Evolutionary conservation across 2,797 vertebrate genomes (phyloP).

Genomic region (Pipistrellus pygmaeus): DNA sequence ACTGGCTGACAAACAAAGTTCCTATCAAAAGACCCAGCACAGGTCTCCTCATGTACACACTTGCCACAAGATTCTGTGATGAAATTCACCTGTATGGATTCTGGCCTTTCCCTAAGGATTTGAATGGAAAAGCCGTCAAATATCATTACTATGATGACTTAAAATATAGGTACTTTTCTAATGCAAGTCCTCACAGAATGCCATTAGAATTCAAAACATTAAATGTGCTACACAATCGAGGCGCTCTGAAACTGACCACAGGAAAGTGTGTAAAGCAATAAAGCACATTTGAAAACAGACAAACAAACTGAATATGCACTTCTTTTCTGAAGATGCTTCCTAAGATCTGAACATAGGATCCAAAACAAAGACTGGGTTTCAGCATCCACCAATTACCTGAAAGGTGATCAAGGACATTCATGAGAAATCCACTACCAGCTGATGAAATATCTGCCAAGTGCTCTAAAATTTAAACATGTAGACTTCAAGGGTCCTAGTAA

Average conservation of each 20-base stretch:
- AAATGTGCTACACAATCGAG: conserved; percentile 91
- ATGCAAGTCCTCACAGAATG: conserved; percentile 93
- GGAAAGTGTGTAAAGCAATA: conserved; percentile 91
- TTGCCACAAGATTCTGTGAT: conserved; percentile 94
- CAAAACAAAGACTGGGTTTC: conserved; percentile 74
- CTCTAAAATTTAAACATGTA: conserved; percentile 85
- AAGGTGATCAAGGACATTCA: conserved; percentile 66
- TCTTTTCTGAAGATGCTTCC: conserved; percentile 82
- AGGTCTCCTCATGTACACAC: conserved; percentile 94
- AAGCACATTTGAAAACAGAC: conserved; percentile 78
- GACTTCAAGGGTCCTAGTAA: conserved; percentile 88
- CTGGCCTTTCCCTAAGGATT: conserved; percentile 94
- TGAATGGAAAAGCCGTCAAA: conserved; percentile 91
- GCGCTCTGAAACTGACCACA: conserved; percentile 93
- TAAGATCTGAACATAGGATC: conserved; percentile 80
- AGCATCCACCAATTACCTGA: conserved; percentile 71
- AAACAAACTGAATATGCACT: conserved; percentile 69
- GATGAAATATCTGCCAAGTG: conserved; percentile 87
- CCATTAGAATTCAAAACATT: conserved; percentile 93
- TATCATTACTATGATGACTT: conserved; percentile 95
- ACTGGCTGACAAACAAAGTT: conserved; percentile 94
- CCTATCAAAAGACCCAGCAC: conserved; percentile 94
- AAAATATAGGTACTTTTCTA: conserved; percentile 94
- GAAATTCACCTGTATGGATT: conserved; percentile 95
- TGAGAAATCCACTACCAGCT: conserved; percentile 85